Evolutionary conservation across 2,888 invertebrate species (phyloP).

Genomic region (Himalopsyche tibetana): DNA sequence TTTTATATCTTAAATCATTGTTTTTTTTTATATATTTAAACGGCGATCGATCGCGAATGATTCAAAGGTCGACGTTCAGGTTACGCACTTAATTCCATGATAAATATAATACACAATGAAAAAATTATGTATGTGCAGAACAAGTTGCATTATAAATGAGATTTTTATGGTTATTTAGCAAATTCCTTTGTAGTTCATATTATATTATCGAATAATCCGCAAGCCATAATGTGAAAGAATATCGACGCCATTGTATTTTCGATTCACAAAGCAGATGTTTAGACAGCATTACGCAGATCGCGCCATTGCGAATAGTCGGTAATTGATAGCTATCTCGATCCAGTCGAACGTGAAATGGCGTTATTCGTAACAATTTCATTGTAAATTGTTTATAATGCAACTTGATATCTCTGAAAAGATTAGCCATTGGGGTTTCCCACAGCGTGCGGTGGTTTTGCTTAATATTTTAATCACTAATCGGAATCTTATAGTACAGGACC

Average conservation of each 20-base stretch:
- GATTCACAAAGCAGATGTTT: conserved; percentile 56
- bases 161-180: too few relatives aligned
- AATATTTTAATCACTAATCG: not conserved
- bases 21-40: too few relatives aligned
- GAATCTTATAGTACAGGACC: not conserved
- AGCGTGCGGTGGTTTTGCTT: conserved; percentile 46
- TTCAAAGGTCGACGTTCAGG: too few relatives aligned
- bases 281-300: conserved; percentile 32
- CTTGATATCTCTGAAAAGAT: conserved; percentile 61
- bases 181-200: too few relatives aligned
- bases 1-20: too few relatives aligned
- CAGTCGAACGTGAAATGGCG: conserved; percentile 59
- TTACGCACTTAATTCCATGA: too few relatives aligned
- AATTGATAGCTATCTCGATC: conserved; percentile 59
- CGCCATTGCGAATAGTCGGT: conserved; percentile 16
- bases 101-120: too few relatives aligned
- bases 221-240: too few relatives aligned
- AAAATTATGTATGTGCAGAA: too few relatives aligned
- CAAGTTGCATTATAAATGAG: too few relatives aligned
- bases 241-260: conserved; percentile 3
- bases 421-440: conserved; percentile 55
- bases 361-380: conserved; percentile 53
- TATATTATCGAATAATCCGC: too few relatives aligned
- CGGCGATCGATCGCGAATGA: too few relatives aligned
- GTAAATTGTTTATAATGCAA: conserved; percentile 59